Percentiles rank a stretch among this genome's conserved stretches.
Evolutionary conservation across 2,888 invertebrate genomes (phyloP).

Genomic region (Dryococelus australis): DNA sequence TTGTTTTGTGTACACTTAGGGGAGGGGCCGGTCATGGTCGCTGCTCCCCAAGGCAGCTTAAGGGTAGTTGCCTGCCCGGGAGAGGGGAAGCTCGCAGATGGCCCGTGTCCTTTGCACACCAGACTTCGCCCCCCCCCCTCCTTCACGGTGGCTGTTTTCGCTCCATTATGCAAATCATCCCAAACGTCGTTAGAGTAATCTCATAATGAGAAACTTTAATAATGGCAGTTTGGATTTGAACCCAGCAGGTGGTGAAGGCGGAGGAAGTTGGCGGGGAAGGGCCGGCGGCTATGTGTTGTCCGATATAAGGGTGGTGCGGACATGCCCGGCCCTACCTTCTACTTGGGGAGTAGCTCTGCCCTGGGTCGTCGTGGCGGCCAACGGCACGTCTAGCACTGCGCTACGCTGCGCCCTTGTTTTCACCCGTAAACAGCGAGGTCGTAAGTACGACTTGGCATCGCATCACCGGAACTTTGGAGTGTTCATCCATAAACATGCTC

Average conservation of each 20-base stretch:
- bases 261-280: neutral
- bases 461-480: no score
- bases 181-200: conserved; percentile 25
- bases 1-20: conserved; percentile 35
- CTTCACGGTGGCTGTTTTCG: conserved; percentile 27
- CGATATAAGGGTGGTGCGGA: neutral
- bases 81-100: neutral
- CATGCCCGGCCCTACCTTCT: neutral
- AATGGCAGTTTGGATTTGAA: conserved; percentile 34
- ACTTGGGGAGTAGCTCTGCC: neutral
- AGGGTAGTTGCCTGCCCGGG: neutral
- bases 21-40: neutral
- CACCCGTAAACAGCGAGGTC: no score
- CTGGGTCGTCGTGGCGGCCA: no score
- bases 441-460: no score
- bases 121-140: neutral
- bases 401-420: no score
- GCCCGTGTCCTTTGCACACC: neutral
- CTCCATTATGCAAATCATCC: conserved; percentile 31
- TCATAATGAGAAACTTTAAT: conserved; percentile 36
- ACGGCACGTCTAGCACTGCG: no score
- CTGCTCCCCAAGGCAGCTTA: neutral
- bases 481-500: no score
- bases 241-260: neutral
- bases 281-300: neutral